Evolutionary conservation across 1,140 invertebrate species (phyloP), one percentile per base, ranked within the genome.

Genomic region (Hestina assimilis): DNA sequence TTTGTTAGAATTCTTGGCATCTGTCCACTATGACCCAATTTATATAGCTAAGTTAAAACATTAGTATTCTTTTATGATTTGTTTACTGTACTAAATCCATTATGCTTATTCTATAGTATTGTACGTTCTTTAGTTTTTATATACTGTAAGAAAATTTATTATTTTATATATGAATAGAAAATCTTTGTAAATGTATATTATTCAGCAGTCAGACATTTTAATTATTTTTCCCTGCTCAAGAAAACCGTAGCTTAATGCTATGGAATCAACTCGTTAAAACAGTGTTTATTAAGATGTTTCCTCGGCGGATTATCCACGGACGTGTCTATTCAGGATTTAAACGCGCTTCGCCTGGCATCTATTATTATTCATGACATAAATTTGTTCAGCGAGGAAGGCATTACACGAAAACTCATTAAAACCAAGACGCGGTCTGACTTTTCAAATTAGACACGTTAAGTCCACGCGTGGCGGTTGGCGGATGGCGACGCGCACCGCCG

Each of bases 341-440:
- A 75, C 75, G 73, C 68, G 79, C 68, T 66, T 71, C 72, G 66
- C 66, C 73, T 55, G 57, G 40, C 62, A 19, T 51, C 62, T 80
- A 77, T 86, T 86, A 86, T 86, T 86, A 86, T 86, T 86, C 83
- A 86, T 86, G 83, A 83, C 83, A 86, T 86, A 86, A 83, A 86
- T 83, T 83, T 83, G 78, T 69, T 73, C 69, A 55, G 74, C 76
- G 71, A 83, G 80, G 73, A 77, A 86, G 79, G 80, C 75, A 81
- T 86, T 86, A 86, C 75, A 75, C 75, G 80, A 86, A 86, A 86
- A 86, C 83, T 86, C 83, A 86, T 86, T 86, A 86, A 83, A 83
- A 81, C 74, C 50, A 72, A 78, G 78, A 83, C 80, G 83, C 80
- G 80, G 66, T 62, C 70, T 83, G 83, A 86, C 80, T 86, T 86